These are phyloP conservation scores for Achatina immaculata DNA, from an alignment of 1,140 invertebrate genomes.

Conservation along the genomic window DNA sequence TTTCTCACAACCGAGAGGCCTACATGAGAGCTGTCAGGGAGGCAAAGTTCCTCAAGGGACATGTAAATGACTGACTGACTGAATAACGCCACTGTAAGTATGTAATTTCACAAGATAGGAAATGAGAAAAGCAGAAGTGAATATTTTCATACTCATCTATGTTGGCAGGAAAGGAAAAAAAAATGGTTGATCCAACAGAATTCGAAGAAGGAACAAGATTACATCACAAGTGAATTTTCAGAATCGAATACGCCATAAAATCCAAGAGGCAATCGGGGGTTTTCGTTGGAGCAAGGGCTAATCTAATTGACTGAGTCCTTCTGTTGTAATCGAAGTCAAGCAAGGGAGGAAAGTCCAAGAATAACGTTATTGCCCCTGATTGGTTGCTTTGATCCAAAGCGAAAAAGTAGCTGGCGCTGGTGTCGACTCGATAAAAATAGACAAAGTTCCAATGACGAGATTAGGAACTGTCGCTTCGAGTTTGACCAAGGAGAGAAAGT, in stretches of 20 bases:
- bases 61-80: no score
- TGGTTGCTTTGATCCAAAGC: constrained; percentile 7
- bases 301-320: constrained; percentile 13
- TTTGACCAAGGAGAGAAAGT: no score
- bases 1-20: no score
- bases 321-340: constrained; percentile 24
- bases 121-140: no score
- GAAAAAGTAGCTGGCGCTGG: not conserved
- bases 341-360: constrained; percentile 2
- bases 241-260: not conserved
- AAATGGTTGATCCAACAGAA: no score
- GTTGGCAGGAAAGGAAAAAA: no score
- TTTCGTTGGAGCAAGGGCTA: not conserved
- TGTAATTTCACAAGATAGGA: no score
- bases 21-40: no score
- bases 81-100: no score
- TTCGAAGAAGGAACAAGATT: no score
- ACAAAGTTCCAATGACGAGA: not conserved
- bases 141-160: no score
- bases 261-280: not conserved
- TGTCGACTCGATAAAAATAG: not conserved
- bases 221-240: not conserved
- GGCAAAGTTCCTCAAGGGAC: no score
- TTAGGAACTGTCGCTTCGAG: not conserved
- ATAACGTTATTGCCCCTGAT: constrained; percentile 23